Base-by-base conservation (phyloP, 1,140 invertebrate genomes). In the Panagrolaimus sp. region DNA sequence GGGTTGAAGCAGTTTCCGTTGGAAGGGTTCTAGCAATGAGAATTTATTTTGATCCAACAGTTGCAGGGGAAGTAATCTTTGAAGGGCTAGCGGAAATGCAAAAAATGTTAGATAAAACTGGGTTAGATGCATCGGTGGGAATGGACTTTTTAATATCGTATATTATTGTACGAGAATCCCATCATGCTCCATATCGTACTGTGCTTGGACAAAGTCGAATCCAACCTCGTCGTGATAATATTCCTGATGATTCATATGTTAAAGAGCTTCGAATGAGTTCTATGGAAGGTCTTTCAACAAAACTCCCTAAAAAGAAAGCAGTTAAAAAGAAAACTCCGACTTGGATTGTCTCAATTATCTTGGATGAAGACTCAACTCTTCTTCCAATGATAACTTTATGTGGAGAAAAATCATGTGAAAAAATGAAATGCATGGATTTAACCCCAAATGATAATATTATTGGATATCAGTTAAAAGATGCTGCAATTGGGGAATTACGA, bases 131-230 rank as follows among this genome's bases (percentile, higher is more conserved):
- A 1, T 20, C 20, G 20, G 13, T 57, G 51, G 51, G 51, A 8
- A 27, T 16, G 9, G 63, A 68, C 23, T 76, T 73, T 16, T 14
- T 76, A 23, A 23, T 72, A 38, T 64, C 72, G 9, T 53, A 44
- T n/a, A 64, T 78, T 20, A 25, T 65, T n/a, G 38, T 76, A 0
- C 47, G 71, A 4, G 74, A 76, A 46, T 74, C 72, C 16, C 14
- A 46, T 16, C 74, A 76, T 68, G 66, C 65, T 9, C 74, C 74
- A 0, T 76, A 78, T 48, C 75, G 76, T 13, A 79, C 76, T 45
- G 62, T 67, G 1, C 31, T 69, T 7, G 43, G 25, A 14, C 20
- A 20, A 9, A 44, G 65, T 0, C 13, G 16, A 9, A 66, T 69
- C 46, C 63, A 44, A 16, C 67, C 67, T 4, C 67, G 67, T 11